Conservation (phyloP, 1,140 invertebrate genomes). For the Arctopsyche grandis region DNA sequence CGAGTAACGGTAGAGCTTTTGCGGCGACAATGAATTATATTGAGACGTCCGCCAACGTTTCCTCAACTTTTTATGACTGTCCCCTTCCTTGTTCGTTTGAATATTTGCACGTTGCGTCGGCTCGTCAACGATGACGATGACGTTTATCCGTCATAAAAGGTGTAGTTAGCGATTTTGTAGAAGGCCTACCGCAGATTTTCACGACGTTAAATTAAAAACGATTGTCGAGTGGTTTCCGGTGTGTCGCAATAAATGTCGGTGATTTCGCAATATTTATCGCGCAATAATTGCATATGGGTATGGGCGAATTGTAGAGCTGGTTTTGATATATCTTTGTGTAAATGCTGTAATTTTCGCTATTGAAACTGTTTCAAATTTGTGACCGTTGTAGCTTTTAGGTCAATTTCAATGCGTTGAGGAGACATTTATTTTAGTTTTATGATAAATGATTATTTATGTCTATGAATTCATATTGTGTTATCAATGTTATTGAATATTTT, state of each 20-base stretch:
- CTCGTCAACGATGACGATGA: background rate
- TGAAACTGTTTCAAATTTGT: too few species aligned
- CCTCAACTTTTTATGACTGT: background rate
- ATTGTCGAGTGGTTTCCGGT: background rate
- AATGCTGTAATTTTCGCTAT: background rate
- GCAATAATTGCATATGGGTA: too few species aligned
- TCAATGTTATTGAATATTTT: too few species aligned
- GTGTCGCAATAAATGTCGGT: background rate
- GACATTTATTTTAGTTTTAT: too few species aligned
- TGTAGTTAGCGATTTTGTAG: background rate
- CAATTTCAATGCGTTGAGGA: too few species aligned
- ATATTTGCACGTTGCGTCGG: background rate
- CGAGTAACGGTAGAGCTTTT: background rate
- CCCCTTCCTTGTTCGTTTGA: background rate
- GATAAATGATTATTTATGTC: too few species aligned
- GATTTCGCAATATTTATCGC: too few species aligned
- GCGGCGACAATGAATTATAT: slow-evolving; percentile 19
- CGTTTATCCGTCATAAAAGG: background rate
- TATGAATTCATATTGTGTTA: too few species aligned
- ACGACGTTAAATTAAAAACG: background rate
- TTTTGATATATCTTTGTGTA: background rate
- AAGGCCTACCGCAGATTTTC: background rate
- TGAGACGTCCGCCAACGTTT: background rate
- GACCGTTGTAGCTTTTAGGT: too few species aligned
- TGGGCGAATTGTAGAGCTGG: background rate